phyloP scores from a whole-genome alignment of 1,140 invertebrate genomes.

The Palaemon carinicauda region DNA sequence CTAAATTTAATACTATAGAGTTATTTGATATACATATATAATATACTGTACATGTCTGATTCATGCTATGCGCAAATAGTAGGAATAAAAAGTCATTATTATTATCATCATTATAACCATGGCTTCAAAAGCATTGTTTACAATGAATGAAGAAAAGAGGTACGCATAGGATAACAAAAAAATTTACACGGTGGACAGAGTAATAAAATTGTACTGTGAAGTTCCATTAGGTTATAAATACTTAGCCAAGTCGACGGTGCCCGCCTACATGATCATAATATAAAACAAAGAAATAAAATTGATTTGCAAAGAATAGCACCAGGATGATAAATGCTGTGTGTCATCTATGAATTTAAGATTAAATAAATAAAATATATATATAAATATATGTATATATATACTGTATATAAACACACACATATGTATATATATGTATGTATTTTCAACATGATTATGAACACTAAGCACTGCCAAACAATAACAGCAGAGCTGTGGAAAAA shows the following conservation, averaged over 20 bases:
- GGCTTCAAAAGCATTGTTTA: no score
- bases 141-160: no score
- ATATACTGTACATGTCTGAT: not conserved
- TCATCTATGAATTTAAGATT: not conserved
- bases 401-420: not conserved
- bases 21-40: not conserved
- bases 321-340: conserved; percentile 25
- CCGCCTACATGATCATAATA: not conserved
- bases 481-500: not conserved
- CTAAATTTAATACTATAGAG: not conserved
- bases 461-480: not conserved
- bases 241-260: not conserved
- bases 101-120: no score
- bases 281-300: not conserved
- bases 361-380: conserved; percentile 14
- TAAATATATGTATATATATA: conserved; percentile 13
- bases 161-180: no score
- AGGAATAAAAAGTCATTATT: not conserved
- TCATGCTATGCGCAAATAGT: not conserved
- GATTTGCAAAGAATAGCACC: conserved; percentile 17
- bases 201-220: no score
- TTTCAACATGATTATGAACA: not conserved
- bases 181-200: no score
- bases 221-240: no score
- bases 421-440: not conserved